phyloP scores from a whole-genome alignment of 1,140 invertebrate genomes.

The Brachionus rotundiformis region DNA sequence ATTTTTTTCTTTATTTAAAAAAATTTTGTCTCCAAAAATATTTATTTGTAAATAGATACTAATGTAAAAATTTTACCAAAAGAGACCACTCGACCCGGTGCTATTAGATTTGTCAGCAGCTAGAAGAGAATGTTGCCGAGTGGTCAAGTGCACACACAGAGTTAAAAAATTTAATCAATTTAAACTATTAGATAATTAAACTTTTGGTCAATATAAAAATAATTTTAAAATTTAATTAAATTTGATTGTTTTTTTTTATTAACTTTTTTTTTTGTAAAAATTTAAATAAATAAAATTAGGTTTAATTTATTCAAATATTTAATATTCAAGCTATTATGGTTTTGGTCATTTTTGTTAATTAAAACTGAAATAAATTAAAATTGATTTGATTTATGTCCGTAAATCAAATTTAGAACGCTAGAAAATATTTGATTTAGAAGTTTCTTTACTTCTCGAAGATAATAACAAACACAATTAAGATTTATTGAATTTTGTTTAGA shows the following conservation, averaged over 20 bases:
- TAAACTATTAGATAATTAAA: background rate
- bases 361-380: background rate
- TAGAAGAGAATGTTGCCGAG: background rate
- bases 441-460: background rate
- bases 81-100: slow-evolving; percentile 25
- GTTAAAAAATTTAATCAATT: too few species aligned
- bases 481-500: background rate
- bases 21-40: background rate
- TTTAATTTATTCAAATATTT: slow-evolving; percentile 19
- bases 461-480: background rate
- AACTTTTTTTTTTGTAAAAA: background rate
- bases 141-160: slow-evolving; percentile 17
- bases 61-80: background rate
- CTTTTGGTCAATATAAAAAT: background rate
- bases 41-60: slow-evolving; percentile 29
- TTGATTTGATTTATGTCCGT: background rate
- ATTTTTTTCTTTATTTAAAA: background rate
- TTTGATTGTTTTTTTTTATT: background rate
- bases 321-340: too few species aligned
- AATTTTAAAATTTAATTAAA: background rate
- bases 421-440: background rate
- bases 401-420: background rate
- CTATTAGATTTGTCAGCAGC: background rate
- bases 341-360: background rate
- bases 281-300: slow-evolving; percentile 1